phyloP scores from a whole-genome alignment of 35 echinoderm and acorn worm genomes.

The Patiria miniata region DNA sequence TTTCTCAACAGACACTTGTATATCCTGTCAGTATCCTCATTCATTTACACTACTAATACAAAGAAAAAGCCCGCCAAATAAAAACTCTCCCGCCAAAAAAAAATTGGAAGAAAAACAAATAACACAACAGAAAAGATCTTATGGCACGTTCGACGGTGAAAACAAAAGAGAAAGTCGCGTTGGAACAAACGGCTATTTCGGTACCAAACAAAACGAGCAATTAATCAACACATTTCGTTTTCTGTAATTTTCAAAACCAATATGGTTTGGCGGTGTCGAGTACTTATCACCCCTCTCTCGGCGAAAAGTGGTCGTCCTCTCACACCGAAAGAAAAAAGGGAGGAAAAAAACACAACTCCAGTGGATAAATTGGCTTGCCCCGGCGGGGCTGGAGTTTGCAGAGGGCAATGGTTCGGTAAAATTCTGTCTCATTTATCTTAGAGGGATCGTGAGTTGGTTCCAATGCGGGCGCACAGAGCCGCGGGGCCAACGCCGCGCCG shows the following conservation, averaged over 20 bases:
- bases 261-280: background rate
- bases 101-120: background rate
- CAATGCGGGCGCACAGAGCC: conserved; percentile 14
- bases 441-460: conserved; percentile 14
- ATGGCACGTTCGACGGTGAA: background rate
- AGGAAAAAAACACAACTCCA: too few species aligned
- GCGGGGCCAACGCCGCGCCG: background rate
- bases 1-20: background rate
- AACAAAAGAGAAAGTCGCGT: background rate
- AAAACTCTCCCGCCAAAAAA: conserved; percentile 15
- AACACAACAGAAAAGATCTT: background rate
- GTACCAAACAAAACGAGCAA: background rate
- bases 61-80: conserved; percentile 15
- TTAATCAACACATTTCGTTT: conserved; percentile 19
- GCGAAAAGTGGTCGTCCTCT: background rate
- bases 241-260: conserved; percentile 28
- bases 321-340: background rate
- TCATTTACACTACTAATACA: background rate
- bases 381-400: background rate
- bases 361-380: conserved; percentile 9
- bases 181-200: conserved; percentile 17
- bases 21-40: background rate
- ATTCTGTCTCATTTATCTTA: conserved; percentile 23
- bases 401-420: conserved; percentile 23
- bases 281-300: background rate